A percentile compares a stretch with the other conserved stretches of the same genome.
Evolutionary conservation across 2,113 vertebrate species (phyloP).

Genomic region (Ctenodactylus gundi): DNA sequence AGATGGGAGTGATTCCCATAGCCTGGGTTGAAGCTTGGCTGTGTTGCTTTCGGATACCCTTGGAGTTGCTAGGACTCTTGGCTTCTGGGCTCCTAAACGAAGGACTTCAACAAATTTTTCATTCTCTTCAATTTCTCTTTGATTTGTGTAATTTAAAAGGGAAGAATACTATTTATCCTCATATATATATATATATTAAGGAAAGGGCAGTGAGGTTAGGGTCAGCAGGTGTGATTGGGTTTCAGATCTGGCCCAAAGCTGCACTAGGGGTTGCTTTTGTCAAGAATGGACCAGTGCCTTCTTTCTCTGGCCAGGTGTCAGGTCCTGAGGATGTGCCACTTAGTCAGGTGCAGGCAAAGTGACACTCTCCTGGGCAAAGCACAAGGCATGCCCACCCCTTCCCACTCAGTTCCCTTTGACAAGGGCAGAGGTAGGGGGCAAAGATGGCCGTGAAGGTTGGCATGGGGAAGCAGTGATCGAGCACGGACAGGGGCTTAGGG

Average conservation of each 20-base stretch:
- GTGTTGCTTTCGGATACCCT: background rate
- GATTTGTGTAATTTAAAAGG: background rate
- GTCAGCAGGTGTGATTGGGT: too few relatives aligned
- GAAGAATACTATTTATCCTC: background rate
- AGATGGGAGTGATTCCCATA: too few relatives aligned
- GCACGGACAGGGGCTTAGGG: too few relatives aligned
- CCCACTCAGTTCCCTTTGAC: background rate
- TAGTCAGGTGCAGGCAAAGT: background rate
- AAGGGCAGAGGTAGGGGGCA: background rate
- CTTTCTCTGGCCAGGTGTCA: background rate
- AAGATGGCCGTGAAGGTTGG: background rate
- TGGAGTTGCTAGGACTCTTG: background rate
- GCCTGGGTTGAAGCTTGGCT: background rate
- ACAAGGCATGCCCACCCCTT: background rate
- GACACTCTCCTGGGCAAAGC: background rate
- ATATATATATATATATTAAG: background rate
- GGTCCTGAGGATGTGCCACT: too few relatives aligned
- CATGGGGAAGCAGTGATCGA: background rate
- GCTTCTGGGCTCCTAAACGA: background rate
- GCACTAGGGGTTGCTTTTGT: background rate
- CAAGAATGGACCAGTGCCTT: background rate
- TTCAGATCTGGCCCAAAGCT: background rate
- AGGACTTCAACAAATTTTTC: background rate
- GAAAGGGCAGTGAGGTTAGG: background rate
- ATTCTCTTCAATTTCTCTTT: background rate